Evolutionary conservation across 1,140 invertebrate species (phyloP), one percentile per base, ranked within the genome.

Genomic region (Archegozetes longisetosus): DNA sequence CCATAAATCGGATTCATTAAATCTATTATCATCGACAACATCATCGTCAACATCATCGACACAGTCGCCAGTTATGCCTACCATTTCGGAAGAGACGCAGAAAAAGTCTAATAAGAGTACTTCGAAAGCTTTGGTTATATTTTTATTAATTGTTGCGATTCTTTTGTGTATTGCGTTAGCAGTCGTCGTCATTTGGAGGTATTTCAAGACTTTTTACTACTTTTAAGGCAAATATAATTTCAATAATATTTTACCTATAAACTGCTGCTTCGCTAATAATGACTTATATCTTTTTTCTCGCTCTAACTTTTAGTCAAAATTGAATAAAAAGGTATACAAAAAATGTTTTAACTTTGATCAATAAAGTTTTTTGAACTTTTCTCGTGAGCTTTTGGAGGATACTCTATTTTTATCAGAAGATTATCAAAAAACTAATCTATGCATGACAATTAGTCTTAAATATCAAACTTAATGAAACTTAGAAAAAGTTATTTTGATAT

Each of bases 111-210:
- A 40, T 20, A 58, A 51, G 17, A 20, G n/a, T 14, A 58, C 57
- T 17, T 58, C 49, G 4, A 49, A 49, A 28, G 57, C 57, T n/a
- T 49, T 58, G n/a, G 57, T 58, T 23, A 58, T 58, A 26, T 58
- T 58, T 27, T 40, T 58, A 29, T 53, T 58, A 47, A 23, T 58
- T 27, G 20, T 58, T 22, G 57, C 57, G 1, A 58, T 58, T 3
- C 52, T 58, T 29, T 24, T 58, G 23, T 58, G 57, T 47, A 58
- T 58, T 51, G 57, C 57, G 13, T 27, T 58, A 20, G 57, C 20
- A 12, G 49, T 58, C 6, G 57, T 58, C 23, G 49, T 58, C 47
- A 58, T 58, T 14, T 58, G 57, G 57, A 58, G 57, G 57, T 58
- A 58, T 58, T 12, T 57, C 6, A 58, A 51, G 17, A 50, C 40